Percentiles rank a stretch among this genome's conserved stretches.
These are phyloP conservation scores for Lates calcarifer DNA, from an alignment of 2,113 vertebrate genomes.

Conservation along the genomic window DNA sequence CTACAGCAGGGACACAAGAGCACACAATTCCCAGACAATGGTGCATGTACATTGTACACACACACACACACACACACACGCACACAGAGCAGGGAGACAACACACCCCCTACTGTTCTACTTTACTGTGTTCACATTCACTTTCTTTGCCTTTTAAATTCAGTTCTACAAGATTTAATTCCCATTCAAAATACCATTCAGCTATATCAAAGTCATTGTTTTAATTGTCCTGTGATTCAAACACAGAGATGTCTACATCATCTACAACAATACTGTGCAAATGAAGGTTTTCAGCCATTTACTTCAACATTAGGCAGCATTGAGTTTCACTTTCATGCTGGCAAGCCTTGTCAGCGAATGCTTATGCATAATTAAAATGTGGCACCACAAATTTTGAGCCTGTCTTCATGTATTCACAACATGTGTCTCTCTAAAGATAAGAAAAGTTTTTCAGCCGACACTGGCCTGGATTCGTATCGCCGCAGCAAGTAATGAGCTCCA, in stretches of 20 bases:
- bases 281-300: not conserved
- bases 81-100: constrained; percentile 18
- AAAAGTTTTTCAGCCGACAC: not conserved
- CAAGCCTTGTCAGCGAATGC: not conserved
- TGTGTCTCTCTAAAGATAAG: not conserved
- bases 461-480: constrained; percentile 12
- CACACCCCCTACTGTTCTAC: constrained; percentile 39
- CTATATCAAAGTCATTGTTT: not conserved
- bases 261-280: not conserved
- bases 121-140: constrained; percentile 8
- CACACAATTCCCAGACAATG: constrained; percentile 47
- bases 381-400: not conserved
- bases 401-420: constrained; percentile 24
- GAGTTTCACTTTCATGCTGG: constrained; percentile 26
- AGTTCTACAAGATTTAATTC: not conserved
- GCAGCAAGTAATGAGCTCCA: constrained; percentile 27
- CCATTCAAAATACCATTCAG: not conserved
- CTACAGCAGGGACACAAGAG: constrained; percentile 35
- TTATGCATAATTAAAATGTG: constrained; percentile 12
- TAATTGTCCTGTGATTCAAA: not conserved
- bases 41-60: constrained; percentile 33
- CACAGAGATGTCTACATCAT: not conserved
- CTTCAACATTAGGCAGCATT: not conserved
- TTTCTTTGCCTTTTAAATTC: not conserved
- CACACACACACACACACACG: constrained; percentile 46